Base-by-base conservation (phyloP, 2,797 vertebrate genomes). In the Argya squamiceps region DNA sequence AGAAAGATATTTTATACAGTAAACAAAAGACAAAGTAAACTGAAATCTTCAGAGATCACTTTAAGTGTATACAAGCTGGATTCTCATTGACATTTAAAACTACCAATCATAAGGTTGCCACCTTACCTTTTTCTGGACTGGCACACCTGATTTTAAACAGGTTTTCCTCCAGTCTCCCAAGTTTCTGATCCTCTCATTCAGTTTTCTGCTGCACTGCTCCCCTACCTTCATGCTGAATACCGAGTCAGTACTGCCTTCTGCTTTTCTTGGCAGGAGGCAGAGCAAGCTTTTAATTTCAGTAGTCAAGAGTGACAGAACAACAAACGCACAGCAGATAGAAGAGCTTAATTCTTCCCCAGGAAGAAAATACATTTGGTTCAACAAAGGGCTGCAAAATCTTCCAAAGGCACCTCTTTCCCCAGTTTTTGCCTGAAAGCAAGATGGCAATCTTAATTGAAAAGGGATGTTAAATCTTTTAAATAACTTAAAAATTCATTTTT, bases 361-460 rank as follows among this genome's bases (percentile, higher is more conserved):
- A 97, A 96, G 97, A 96, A 95, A 89, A 94, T 49, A 86, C 93
- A 65, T 67, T 88, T 82, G 94, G 95, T 94, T 97, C 93, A 93
- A 93, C 86, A 83, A 75, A 46, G 92, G 96, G 88, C 92, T 94
- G 94, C 94, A 84, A 80, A 90, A 81, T 64, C 94, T 85, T 83
- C 95, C 95, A 76, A 91, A 88, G 93, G 95, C 85, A 88, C 91
- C 97, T 94, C 93, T 83, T 91, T 88, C 83, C 77, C 67, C 67
- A 74, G 43, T 83, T 96, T 96, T 84, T 84, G 93, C 95, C 95
- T 93, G 93, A 96, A 98, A 98, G 98, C 97, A 98, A 97, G 98
- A 97, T 98, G 98, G 98, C 98, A 98, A 98, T 97, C 98, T 98
- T 97, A 98, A 97, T 97, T 97, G 93, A 97, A 98, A 97, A 96